Percentiles rank a stretch among this genome's conserved stretches.
phyloP scores from a whole-genome alignment of 2,888 invertebrate genomes.

The Eurois occulta region DNA sequence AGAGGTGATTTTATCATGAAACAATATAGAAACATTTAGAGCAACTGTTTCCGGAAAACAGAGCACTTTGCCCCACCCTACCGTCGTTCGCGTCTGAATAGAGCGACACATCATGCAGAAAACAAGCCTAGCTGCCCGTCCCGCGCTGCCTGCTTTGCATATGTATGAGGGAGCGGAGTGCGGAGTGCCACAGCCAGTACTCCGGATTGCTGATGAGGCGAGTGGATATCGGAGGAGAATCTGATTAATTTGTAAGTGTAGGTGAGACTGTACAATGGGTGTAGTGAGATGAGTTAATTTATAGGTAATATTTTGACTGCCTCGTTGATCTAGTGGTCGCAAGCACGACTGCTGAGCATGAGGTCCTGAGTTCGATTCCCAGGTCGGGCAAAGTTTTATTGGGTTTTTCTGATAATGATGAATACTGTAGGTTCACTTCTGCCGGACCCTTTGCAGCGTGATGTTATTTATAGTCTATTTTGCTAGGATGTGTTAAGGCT shows the following conservation, averaged over 20 bases:
- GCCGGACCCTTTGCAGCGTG: too few relatives aligned
- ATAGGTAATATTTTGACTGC: too few relatives aligned
- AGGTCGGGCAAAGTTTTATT: too few relatives aligned
- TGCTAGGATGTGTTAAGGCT: too few relatives aligned
- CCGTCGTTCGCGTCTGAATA: neutral
- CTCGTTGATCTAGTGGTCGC: too few relatives aligned
- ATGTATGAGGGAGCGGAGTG: neutral
- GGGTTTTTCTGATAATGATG: too few relatives aligned
- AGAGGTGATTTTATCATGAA: too few relatives aligned
- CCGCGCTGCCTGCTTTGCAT: neutral
- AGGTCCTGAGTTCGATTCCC: too few relatives aligned
- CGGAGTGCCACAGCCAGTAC: neutral
- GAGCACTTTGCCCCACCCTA: neutral
- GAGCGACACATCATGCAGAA: neutral
- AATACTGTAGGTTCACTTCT: too few relatives aligned
- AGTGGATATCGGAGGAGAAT: neutral
- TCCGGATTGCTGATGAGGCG: neutral
- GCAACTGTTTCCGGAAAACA: neutral
- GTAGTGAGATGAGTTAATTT: neutral
- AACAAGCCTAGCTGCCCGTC: neutral
- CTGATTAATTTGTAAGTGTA: neutral
- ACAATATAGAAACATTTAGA: neutral
- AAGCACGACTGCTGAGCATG: too few relatives aligned
- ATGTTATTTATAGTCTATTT: too few relatives aligned
- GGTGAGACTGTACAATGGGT: neutral